Conservation (phyloP, 2,797 vertebrate species). For the Acanthiza pusilla region DNA sequence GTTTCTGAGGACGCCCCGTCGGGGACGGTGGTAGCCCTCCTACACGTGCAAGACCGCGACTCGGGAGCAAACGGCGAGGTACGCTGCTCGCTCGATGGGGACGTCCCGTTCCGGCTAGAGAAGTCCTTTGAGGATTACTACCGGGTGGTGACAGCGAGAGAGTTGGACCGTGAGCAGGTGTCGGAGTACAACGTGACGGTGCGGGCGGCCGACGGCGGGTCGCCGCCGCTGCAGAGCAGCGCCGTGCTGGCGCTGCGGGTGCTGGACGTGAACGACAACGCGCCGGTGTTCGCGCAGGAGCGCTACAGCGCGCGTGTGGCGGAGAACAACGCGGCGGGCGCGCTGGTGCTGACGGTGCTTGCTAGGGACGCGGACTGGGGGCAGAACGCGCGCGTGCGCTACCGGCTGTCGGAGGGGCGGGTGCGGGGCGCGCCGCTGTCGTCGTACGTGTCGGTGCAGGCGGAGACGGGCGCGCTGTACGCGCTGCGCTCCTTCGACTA, state of each 20-base stretch:
- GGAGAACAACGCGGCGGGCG: background rate
- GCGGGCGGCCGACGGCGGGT: background rate
- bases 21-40: constrained; percentile 78
- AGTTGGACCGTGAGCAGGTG: background rate
- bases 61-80: constrained; percentile 65
- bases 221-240: too few relatives aligned
- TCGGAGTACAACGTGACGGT: background rate
- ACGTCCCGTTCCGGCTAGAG: background rate
- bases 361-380: too few relatives aligned
- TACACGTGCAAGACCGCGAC: constrained; percentile 71
- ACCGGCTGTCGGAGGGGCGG: too few relatives aligned
- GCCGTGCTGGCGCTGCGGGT: background rate
- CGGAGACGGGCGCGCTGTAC: too few relatives aligned
- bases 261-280: background rate
- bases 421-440: too few relatives aligned
- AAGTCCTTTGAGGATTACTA: background rate
- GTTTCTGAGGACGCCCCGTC: constrained; percentile 72
- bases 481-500: too few relatives aligned
- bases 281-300: background rate
- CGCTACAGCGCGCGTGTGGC: background rate
- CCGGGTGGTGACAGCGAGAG: background rate
- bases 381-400: too few relatives aligned
- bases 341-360: background rate
- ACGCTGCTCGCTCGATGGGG: background rate
- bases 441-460: too few relatives aligned